A percentile compares a stretch with the other conserved stretches of the same genome.
Conservation (phyloP, 2,113 vertebrate genomes). For the Aplodontia rufa region DNA sequence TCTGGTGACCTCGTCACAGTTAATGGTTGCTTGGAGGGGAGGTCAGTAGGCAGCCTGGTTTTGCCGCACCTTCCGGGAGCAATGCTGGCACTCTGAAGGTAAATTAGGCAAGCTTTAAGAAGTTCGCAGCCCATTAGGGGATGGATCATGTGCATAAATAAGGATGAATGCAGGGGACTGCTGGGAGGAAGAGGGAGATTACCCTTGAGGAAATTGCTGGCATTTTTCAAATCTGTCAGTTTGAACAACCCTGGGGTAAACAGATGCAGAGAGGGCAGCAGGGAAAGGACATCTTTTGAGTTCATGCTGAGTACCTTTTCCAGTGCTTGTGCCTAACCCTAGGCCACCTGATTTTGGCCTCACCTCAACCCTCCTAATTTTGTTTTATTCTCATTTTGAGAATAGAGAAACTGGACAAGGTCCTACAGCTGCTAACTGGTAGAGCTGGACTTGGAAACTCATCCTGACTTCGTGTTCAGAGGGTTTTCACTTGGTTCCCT, state of each 20-base stretch:
- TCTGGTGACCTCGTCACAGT: slow-evolving; percentile 54
- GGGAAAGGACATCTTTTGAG: background rate
- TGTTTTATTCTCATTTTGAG: slow-evolving; percentile 21
- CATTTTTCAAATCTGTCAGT: slow-evolving; percentile 80
- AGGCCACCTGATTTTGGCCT: slow-evolving; percentile 10
- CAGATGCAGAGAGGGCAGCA: background rate
- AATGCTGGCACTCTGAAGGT: slow-evolving; percentile 52
- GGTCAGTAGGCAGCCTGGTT: slow-evolving; percentile 41
- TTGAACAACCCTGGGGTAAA: slow-evolving; percentile 60
- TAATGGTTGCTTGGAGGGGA: slow-evolving; percentile 54
- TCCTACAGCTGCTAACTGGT: background rate
- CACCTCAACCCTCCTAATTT: background rate
- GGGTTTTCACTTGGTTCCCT: background rate
- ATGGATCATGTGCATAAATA: slow-evolving; percentile 63
- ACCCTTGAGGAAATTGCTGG: slow-evolving; percentile 75
- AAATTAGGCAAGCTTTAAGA: slow-evolving; percentile 54
- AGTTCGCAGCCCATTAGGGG: slow-evolving; percentile 43
- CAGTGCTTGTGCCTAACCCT: background rate
- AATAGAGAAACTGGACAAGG: slow-evolving; percentile 12
- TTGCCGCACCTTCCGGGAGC: slow-evolving; percentile 28
- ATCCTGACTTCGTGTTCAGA: background rate
- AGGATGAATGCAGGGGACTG: slow-evolving; percentile 66
- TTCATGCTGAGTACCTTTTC: slow-evolving; percentile 43
- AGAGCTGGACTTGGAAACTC: slow-evolving; percentile 25
- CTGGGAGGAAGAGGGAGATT: slow-evolving; percentile 57